phyloP scores from a whole-genome alignment of 1,140 invertebrate genomes.

The Mizuhopecten yessoensis region DNA sequence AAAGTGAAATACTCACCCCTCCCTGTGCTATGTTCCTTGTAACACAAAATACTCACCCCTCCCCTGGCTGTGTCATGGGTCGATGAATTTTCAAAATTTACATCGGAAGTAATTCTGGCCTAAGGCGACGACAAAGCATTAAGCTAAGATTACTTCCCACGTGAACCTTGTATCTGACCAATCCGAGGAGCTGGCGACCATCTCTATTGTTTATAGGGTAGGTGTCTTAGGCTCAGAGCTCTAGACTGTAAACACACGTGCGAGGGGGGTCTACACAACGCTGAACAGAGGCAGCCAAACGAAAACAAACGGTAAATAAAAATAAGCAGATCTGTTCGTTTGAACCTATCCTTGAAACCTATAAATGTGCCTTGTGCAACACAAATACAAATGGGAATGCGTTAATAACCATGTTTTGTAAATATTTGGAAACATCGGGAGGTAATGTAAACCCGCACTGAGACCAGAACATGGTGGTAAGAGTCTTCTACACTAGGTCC shows the following conservation, averaged over 20 bases:
- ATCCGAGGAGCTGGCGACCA: neutral
- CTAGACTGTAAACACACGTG: constrained; percentile 16
- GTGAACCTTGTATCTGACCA: constrained; percentile 38
- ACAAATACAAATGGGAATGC: constrained; percentile 7
- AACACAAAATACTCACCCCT: constrained; percentile 31
- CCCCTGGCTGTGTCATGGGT: neutral
- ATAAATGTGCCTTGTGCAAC: neutral
- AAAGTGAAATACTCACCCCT: constrained; percentile 13
- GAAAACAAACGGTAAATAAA: constrained; percentile 15
- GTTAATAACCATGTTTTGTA: neutral
- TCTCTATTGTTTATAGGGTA: neutral
- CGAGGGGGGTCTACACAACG: neutral
- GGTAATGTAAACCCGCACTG: neutral
- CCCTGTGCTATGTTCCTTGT: neutral
- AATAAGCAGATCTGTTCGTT: neutral
- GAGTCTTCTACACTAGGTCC: neutral
- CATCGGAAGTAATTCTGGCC: constrained; percentile 50
- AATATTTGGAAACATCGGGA: neutral
- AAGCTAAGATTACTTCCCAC: constrained; percentile 44
- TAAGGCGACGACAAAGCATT: constrained; percentile 42
- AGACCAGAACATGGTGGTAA: neutral
- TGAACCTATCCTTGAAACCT: neutral
- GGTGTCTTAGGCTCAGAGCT: neutral
- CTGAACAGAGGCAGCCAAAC: neutral
- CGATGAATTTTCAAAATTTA: constrained; percentile 41